These are phyloP conservation scores for Microtus ochrogaster DNA, from an alignment of 2,113 vertebrate species.

Conservation along the genomic window DNA sequence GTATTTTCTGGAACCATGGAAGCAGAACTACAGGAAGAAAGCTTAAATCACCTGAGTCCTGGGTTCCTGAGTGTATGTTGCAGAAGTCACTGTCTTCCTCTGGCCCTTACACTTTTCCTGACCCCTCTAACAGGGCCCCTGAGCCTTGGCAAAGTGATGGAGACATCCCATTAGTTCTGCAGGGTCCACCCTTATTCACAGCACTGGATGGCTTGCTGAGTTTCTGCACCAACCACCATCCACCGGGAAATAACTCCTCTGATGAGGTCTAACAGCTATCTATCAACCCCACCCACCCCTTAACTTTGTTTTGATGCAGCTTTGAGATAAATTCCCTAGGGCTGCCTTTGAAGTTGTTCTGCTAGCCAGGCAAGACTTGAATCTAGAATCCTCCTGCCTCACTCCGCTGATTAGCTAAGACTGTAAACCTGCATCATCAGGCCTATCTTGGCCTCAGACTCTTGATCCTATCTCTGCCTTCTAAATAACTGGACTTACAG, in stretches of 20 bases:
- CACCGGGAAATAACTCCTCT: not conserved
- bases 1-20: not conserved
- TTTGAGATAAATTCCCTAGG: not conserved
- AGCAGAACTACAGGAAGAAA: not conserved
- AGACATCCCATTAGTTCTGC: not conserved
- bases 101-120: not conserved
- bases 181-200: not conserved
- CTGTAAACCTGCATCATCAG: not conserved
- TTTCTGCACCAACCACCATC: not conserved
- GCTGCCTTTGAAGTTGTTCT: not conserved
- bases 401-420: not conserved
- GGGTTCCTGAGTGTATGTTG: not conserved
- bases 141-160: no score
- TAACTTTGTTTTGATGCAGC: not conserved
- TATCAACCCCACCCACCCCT: not conserved
- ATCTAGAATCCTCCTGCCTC: not conserved
- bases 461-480: not conserved
- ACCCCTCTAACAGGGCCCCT: not conserved
- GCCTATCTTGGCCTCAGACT: not conserved
- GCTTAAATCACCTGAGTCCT: not conserved
- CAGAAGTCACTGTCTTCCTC: not conserved
- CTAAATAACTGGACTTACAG: not conserved
- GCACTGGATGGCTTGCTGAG: not conserved
- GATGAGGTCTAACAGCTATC: not conserved
- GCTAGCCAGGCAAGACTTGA: not conserved